Base-by-base conservation (phyloP, 2,797 vertebrate genomes). In the Lagodon rhomboides region DNA sequence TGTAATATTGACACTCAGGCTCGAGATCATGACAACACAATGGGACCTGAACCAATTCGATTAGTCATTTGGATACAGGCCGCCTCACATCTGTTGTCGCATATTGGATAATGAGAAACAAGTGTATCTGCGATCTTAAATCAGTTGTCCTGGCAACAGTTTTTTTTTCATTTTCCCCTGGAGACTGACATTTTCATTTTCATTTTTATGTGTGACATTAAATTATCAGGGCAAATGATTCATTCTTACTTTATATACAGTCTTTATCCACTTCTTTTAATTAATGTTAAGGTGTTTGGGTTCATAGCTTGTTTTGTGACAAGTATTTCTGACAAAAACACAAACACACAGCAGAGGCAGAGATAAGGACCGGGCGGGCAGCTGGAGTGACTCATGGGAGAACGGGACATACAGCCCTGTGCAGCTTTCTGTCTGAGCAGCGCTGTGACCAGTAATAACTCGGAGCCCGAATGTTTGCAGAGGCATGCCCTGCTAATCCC, bases 401-500 rank as follows among this genome's bases (percentile, higher is more conserved):
- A 77, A 7, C 4, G 84, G 84, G 90, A 92, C 91, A 83, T 11
- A 44, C 75, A 67, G 81, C 83, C 46, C 10, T 58, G 72, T 15
- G 58, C 75, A 73, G 85, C 76, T 71, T 58, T 82, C 75, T 68
- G 81, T 85, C 82, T 67, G 68, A 80, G 77, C 84, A 34, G 77
- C 27, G n/a, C 80, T 80, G 87, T 75, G 87, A 92, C 90, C 79
- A 86, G 85, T 86, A 90, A 92, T 88, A 91, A 91, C 81, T 79
- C 60, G 51, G 69, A 79, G 85, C 78, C 75, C 68, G 83, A 91
- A 91, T 93, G 92, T 94, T 91, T 94, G 85, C 87, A 92, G 92
- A 93, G 88, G 77, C 92, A 79, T 73, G 87, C 77, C 83, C 88
- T 75, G 77, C 61, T 90, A 92, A 93, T 94, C 92, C 92, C 92